These are phyloP conservation scores for Crambe crambe DNA, from an alignment of 37 sponge, comb jelly and placozoan genomes.

Conservation along the genomic window DNA sequence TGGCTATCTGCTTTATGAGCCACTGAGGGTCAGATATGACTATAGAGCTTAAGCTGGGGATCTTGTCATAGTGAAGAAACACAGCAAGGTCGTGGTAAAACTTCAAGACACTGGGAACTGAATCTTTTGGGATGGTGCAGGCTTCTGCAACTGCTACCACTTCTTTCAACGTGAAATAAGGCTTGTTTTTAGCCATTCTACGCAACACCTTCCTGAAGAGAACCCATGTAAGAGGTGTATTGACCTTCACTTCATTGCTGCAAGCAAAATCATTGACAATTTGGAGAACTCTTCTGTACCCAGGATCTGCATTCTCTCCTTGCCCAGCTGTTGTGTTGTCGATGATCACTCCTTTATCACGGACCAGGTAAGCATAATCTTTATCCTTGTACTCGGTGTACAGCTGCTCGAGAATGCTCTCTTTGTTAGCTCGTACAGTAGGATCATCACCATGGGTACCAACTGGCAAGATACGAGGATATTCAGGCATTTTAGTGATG, in stretches of 20 bases:
- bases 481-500: background rate
- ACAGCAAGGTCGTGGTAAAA: constrained; percentile 67
- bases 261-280: constrained; percentile 21
- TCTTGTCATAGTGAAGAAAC: constrained; percentile 38
- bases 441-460: constrained; percentile 46
- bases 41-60: background rate
- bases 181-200: constrained; percentile 11
- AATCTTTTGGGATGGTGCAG: constrained; percentile 12
- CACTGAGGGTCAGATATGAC: constrained; percentile 52
- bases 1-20: constrained; percentile 38
- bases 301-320: constrained; percentile 40
- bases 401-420: background rate
- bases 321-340: constrained; percentile 64
- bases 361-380: constrained; percentile 10
- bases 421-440: background rate
- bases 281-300: background rate
- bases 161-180: constrained; percentile 9
- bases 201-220: constrained; percentile 45
- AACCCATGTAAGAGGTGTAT: constrained; percentile 55
- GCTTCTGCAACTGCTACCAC: constrained; percentile 14
- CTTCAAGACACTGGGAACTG: constrained; percentile 39
- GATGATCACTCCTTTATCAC: constrained; percentile 23
- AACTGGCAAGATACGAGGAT: constrained; percentile 24
- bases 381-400: constrained; percentile 18
- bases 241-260: background rate